Base-by-base conservation (phyloP, 2,797 vertebrate species). In the Cryptoprocta ferox region DNA sequence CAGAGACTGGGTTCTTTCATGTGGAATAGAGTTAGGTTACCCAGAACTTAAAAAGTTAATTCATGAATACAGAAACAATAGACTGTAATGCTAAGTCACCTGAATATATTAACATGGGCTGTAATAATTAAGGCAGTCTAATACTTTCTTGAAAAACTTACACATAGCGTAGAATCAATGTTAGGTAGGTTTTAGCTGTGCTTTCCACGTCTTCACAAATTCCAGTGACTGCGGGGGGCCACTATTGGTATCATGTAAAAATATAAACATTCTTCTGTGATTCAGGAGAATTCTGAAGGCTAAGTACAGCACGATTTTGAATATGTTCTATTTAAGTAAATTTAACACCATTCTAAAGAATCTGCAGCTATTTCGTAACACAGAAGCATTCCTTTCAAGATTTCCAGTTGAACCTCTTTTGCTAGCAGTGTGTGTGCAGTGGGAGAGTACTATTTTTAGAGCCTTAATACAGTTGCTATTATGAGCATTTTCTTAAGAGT, bases 401-500 rank as follows among this genome's bases (percentile, higher is more conserved):
- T 35, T 95, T 96, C 21, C 14, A 93, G 91, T 16, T 84, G 37
- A 89, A 83, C n/a, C 59, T 35, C 18, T 42, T 63, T 35, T 82
- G 35, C 28, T 89, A 45, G 70, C 83, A 83, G 59, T 66, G 70
- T 92, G 87, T 95, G 94, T 48, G 66, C 59, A 94, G 78, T 92
- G 42, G 37, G 30, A 84, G 50, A 89, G 45, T 76, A 26, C 45
- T 97, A 93, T 93, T 94, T 97, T 96, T 87, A 89, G 66, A 97
- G 15, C 4, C 56, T 56, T 90, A 97, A 63, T 80, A 76, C 2
- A 71, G 35, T 83, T 96, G 82, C 82, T 87, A 79, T 87, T 83
- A 86, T 82, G 21, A 96, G 15, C 10, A 88, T 73, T 96, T 96
- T 96, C 84, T 94, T 71, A 79, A 94, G 37, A 85, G 48, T 66